Conservation (phyloP, 2,888 invertebrate genomes). For the Agrochola lychnidis region DNA sequence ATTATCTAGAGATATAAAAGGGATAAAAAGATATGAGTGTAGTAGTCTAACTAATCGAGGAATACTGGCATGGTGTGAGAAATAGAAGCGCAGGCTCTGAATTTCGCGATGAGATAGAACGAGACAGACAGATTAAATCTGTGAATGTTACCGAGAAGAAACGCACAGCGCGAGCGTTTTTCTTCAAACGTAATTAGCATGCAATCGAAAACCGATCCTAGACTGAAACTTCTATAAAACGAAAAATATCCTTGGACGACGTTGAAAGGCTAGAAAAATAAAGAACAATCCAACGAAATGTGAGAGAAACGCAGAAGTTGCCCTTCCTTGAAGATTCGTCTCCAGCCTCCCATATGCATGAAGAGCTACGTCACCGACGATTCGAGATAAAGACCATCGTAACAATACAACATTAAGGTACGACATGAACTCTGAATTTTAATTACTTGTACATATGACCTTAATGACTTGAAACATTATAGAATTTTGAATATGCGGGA, state of each 20-base stretch:
- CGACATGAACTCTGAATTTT: slow-evolving; percentile 53
- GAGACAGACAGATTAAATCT: slow-evolving; percentile 13
- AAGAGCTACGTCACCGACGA: slow-evolving; percentile 21
- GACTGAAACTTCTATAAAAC: background rate
- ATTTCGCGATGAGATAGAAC: background rate
- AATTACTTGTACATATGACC: slow-evolving; percentile 30
- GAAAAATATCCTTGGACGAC: background rate
- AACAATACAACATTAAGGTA: slow-evolving; percentile 25
- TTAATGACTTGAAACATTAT: background rate
- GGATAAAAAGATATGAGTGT: background rate
- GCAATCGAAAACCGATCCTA: slow-evolving; percentile 9
- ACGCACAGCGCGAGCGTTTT: slow-evolving; percentile 17
- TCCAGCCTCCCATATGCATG: slow-evolving; percentile 24
- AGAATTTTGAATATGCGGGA: background rate
- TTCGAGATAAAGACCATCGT: background rate
- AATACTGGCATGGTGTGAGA: too few species aligned
- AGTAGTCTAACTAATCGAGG: background rate
- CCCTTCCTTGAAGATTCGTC: slow-evolving; percentile 2
- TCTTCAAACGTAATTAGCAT: background rate
- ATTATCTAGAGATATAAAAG: background rate
- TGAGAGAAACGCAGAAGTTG: slow-evolving; percentile 1
- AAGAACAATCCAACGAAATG: background rate
- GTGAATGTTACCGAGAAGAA: background rate
- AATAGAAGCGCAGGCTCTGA: background rate
- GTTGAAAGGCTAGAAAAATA: background rate